Evolutionary conservation across 1,140 invertebrate species (phyloP).

Genomic region (Drosophila pseudoananassae): DNA sequence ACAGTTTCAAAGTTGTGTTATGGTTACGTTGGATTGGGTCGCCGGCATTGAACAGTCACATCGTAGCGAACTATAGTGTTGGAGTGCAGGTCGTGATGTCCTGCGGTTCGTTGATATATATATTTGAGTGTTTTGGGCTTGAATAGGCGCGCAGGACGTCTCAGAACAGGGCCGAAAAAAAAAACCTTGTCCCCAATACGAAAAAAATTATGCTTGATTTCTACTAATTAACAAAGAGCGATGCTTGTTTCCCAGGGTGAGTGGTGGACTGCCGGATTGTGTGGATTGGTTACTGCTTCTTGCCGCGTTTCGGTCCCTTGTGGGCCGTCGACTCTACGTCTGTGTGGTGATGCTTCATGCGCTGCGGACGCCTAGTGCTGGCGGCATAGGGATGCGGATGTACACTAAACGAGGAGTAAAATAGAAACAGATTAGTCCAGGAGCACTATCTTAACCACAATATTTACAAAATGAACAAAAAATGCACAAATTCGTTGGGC

Average conservation of each 20-base stretch:
- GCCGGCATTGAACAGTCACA: constrained; percentile 34
- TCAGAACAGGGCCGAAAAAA: background rate
- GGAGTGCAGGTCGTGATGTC: background rate
- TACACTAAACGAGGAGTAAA: constrained; percentile 39
- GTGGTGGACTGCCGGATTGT: constrained; percentile 14
- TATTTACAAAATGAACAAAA: constrained; percentile 24
- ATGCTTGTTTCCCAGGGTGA: constrained; percentile 32
- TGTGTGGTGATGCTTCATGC: constrained; percentile 60
- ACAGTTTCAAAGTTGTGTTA: constrained; percentile 7
- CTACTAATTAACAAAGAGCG: background rate
- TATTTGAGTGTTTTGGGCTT: no score
- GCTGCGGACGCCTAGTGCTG: constrained; percentile 56
- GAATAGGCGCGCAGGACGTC: background rate
- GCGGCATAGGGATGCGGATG: constrained; percentile 71
- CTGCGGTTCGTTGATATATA: no score
- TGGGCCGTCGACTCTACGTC: constrained; percentile 23
- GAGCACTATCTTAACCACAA: background rate
- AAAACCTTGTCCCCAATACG: background rate
- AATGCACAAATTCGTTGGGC: constrained; percentile 60
- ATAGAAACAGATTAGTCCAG: constrained; percentile 4
- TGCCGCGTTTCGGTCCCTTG: constrained; percentile 56
- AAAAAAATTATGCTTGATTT: background rate
- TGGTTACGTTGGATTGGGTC: constrained; percentile 1
- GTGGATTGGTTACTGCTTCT: constrained; percentile 33
- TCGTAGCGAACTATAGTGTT: background rate